Evolutionary conservation across 35 echinoderm and acorn worm genomes (phyloP), one percentile per base, ranked within the genome.

Genomic region (Diadema setosum): DNA sequence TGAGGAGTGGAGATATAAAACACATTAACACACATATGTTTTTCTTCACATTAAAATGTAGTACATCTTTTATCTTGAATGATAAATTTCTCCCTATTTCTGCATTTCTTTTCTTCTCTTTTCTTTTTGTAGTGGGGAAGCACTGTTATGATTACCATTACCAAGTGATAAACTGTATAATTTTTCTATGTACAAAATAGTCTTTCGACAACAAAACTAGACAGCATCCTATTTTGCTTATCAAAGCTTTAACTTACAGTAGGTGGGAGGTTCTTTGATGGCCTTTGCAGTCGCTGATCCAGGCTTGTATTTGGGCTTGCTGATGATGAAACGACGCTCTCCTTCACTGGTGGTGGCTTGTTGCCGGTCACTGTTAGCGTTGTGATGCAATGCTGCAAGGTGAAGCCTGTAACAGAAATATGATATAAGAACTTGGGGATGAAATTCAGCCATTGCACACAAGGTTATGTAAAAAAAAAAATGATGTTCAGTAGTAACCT

Each of bases 351-450:
- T 88, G 32, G 86, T 88, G n/a, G 69, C 73, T 16, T 65, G 58
- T 39, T 74, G n/a, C 46, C 89, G 26, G 61, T 76, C 57, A 43
- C 80, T 67, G 45, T 85, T 85, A 34, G 21, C 60, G 45, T 91
- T 91, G 58, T 25, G 75, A 31, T 91, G 81, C 27, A 91, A 23
- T 33, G 81, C 81, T 48, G 81, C 63, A 14, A 91, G 82, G 65
- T 85, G 89, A 40, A 91, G 32, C 34, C 81, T 91, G 40, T n/a
- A n/a, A n/a, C n/a, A n/a, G n/a, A n/a, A n/a, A n/a, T n/a, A n/a
- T n/a, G n/a, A n/a, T n/a, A n/a, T n/a, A n/a, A n/a, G n/a, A n/a
- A n/a, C n/a, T n/a, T n/a, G n/a, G n/a, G n/a, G n/a, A n/a, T n/a
- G n/a, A n/a, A n/a, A n/a, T n/a, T n/a, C n/a, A n/a, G n/a, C n/a